phyloP scores from a whole-genome alignment of 2,888 invertebrate species.

The Leptopilina syphax region DNA sequence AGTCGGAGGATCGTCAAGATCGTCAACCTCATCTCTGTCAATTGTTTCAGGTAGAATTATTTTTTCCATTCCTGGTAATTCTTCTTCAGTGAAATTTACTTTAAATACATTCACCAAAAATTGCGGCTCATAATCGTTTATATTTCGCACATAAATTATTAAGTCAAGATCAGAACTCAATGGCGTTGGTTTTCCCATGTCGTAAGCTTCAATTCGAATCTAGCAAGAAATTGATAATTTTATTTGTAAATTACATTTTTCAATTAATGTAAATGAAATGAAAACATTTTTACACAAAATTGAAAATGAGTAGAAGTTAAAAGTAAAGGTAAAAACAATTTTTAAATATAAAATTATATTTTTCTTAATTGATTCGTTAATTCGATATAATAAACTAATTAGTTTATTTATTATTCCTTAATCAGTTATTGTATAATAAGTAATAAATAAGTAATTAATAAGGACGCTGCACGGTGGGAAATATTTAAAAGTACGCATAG shows the following conservation, averaged over 20 bases:
- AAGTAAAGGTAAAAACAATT: too few relatives aligned
- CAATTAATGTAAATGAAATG: background rate
- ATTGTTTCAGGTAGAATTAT: constrained; percentile 87
- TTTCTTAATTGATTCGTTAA: too few relatives aligned
- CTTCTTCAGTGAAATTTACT: constrained; percentile 85
- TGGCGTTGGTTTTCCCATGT: constrained; percentile 91
- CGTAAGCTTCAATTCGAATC: constrained; percentile 94
- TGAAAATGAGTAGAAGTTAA: too few relatives aligned
- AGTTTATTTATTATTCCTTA: too few relatives aligned
- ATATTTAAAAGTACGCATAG: too few relatives aligned
- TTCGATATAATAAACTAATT: too few relatives aligned
- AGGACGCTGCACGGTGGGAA: too few relatives aligned
- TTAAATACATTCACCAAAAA: constrained; percentile 86
- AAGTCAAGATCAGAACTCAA: constrained; percentile 92
- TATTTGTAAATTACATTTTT: background rate
- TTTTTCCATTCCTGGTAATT: constrained; percentile 82
- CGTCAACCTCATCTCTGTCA: constrained; percentile 91
- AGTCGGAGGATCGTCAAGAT: constrained; percentile 87
- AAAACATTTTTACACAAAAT: too few relatives aligned
- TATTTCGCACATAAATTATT: constrained; percentile 91
- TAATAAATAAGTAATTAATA: too few relatives aligned
- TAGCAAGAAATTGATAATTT: constrained; percentile 69
- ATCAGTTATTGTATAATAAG: too few relatives aligned
- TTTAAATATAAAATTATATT: too few relatives aligned
- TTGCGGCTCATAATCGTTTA: constrained; percentile 93